Evolutionary conservation across 2,113 vertebrate species (phyloP).

Genomic region (Sceloporus tristichus): DNA sequence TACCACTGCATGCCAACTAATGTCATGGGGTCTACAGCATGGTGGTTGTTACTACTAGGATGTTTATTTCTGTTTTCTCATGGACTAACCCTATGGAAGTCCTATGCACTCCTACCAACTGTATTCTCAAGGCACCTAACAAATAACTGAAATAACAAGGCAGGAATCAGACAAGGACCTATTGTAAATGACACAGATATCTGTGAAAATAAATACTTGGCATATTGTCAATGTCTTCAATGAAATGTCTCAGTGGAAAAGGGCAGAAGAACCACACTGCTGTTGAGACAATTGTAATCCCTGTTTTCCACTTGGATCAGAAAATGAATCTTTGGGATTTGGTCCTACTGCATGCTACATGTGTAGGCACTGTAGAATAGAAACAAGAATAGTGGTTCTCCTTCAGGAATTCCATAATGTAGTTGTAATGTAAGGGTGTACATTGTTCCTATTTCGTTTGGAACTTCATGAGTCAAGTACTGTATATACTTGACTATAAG

Average conservation of each 20-base stretch:
- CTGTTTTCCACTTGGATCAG: conserved; percentile 78
- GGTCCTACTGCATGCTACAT: conserved; percentile 68
- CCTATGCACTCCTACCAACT: conserved; percentile 69
- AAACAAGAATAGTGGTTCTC: neutral
- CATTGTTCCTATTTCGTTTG: neutral
- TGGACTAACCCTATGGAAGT: conserved; percentile 70
- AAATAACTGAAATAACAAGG: conserved; percentile 80
- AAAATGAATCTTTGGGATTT: conserved; percentile 77
- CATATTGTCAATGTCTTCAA: conserved; percentile 72
- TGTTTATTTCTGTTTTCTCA: conserved; percentile 74
- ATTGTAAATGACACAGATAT: conserved; percentile 78
- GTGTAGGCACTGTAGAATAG: conserved; percentile 57
- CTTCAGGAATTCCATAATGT: neutral
- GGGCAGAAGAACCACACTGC: conserved; percentile 77
- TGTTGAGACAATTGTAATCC: conserved; percentile 66
- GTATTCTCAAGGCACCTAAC: conserved; percentile 63
- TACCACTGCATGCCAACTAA: conserved; percentile 79
- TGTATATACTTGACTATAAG: no score
- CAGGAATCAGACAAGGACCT: conserved; percentile 80
- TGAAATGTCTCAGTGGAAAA: conserved; percentile 77
- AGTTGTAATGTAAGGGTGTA: neutral
- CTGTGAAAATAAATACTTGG: conserved; percentile 75
- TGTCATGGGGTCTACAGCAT: conserved; percentile 80
- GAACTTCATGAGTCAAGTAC: no score
- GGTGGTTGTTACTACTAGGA: conserved; percentile 78